Conservation (phyloP, 2,888 invertebrate genomes). For the Ceratothoa steindachneri region DNA sequence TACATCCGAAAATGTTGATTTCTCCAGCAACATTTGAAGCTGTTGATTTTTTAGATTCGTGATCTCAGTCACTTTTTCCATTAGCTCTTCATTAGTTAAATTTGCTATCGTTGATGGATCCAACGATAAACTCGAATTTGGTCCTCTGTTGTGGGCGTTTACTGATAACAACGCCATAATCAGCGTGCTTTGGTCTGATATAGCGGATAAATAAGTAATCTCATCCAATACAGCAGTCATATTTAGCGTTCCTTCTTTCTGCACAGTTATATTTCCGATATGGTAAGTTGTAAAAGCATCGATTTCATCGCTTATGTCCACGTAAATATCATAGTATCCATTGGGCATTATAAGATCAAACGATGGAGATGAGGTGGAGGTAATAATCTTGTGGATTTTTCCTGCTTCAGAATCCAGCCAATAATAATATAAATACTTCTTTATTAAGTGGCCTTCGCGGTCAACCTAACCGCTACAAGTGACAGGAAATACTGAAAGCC, state of each 20-base stretch:
- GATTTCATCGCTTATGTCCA: neutral
- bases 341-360: neutral
- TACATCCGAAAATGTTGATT: slow-evolving; percentile 20
- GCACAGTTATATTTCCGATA: slow-evolving; percentile 2
- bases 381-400: neutral
- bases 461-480: slow-evolving; percentile 17
- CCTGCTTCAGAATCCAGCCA: neutral
- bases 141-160: neutral
- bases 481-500: slow-evolving; percentile 15
- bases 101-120: neutral
- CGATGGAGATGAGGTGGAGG: neutral
- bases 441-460: neutral
- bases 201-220: neutral
- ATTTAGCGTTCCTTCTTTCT: neutral
- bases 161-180: slow-evolving; percentile 17
- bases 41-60: slow-evolving; percentile 15
- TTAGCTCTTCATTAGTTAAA: neutral
- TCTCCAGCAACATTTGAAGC: neutral
- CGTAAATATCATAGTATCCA: neutral
- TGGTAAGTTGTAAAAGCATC: neutral
- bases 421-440: neutral
- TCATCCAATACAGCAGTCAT: neutral
- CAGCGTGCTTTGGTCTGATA: slow-evolving; percentile 19
- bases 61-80: neutral
- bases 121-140: slow-evolving; percentile 17